Evolutionary conservation across 2,797 vertebrate genomes (phyloP).

Genomic region (Cynopterus sphinx): DNA sequence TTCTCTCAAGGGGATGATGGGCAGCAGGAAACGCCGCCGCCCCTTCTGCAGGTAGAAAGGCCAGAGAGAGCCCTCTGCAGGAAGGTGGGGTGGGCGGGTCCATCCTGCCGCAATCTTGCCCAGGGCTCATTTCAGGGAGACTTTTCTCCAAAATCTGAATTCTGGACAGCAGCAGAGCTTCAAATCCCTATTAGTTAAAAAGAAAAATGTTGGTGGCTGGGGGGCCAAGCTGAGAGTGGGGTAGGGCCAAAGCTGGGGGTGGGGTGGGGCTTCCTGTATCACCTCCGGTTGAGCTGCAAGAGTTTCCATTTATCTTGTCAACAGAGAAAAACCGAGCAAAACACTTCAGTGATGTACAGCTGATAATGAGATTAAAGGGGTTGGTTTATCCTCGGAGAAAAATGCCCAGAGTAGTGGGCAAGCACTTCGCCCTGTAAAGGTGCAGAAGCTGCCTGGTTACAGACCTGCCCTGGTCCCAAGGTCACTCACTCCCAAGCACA

Average conservation of each 20-base stretch:
- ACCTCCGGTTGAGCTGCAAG: background rate
- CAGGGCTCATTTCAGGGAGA: too few relatives aligned
- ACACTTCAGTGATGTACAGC: background rate
- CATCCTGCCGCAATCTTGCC: too few relatives aligned
- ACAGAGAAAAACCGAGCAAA: background rate
- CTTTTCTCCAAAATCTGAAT: background rate
- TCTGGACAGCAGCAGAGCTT: too few relatives aligned
- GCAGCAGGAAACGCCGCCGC: accelerated
- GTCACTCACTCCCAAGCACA: background rate
- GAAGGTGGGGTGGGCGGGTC: too few relatives aligned
- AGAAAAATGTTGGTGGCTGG: too few relatives aligned
- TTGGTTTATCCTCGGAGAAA: background rate
- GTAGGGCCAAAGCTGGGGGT: accelerated
- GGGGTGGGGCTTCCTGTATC: accelerated
- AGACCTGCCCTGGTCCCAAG: background rate
- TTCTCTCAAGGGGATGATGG: background rate
- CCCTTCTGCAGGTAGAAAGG: background rate
- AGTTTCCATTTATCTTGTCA: background rate
- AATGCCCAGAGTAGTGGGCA: background rate
- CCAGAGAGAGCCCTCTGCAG: background rate
- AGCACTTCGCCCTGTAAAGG: background rate
- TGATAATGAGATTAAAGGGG: background rate
- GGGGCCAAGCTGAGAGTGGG: too few relatives aligned
- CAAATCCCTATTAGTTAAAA: background rate
- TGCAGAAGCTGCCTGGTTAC: accelerated